Evolutionary conservation across 2,113 vertebrate species (phyloP).

Genomic region (Candoia aspera): DNA sequence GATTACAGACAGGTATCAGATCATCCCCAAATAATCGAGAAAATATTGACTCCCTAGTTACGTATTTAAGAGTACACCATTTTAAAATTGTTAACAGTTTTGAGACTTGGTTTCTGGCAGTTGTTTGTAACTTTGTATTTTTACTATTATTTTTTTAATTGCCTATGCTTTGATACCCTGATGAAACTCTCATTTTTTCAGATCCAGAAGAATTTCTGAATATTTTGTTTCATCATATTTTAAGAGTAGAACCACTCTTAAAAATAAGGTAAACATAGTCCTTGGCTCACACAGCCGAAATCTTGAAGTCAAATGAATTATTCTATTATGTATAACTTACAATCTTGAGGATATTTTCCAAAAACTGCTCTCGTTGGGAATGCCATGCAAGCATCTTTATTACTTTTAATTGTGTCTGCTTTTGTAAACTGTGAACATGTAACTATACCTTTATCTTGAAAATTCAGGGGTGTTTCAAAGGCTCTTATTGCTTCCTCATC

Average conservation of each 20-base stretch:
- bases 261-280: constrained; percentile 86
- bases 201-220: constrained; percentile 99
- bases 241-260: constrained; percentile 94
- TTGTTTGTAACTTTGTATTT: not conserved
- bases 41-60: not conserved
- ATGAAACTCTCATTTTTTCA: constrained; percentile 59
- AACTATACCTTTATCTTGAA: not conserved
- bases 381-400: not conserved
- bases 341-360: not conserved
- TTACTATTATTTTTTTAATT: not conserved
- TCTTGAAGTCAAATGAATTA: not conserved
- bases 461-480: not conserved
- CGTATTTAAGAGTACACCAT: not conserved
- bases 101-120: not conserved
- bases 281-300: not conserved
- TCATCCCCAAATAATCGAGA: not conserved
- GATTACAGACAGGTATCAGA: not conserved
- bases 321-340: not conserved
- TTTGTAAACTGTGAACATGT: not conserved
- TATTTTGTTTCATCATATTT: constrained; percentile 96
- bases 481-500: not conserved
- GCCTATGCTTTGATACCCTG: constrained; percentile 18
- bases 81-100: not conserved
- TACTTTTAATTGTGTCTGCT: not conserved
- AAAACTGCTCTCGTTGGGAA: not conserved